These are phyloP conservation scores for Calliphora vomitoria DNA, from an alignment of 2,888 invertebrate genomes.

Conservation along the genomic window DNA sequence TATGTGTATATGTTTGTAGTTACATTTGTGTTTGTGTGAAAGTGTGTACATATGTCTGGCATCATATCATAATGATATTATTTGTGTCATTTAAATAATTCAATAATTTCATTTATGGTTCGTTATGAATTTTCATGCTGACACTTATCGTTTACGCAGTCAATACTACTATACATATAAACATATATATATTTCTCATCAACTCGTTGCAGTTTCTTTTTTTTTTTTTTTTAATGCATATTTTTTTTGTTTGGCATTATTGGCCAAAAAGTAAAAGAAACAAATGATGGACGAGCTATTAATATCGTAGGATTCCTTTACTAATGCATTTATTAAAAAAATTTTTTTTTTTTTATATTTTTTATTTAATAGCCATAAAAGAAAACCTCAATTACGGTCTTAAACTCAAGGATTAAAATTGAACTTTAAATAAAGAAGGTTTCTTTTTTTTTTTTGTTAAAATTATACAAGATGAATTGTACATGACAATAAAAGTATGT, in stretches of 20 bases:
- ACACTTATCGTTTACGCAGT: slow-evolving; percentile 67
- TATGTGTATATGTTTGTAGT: slow-evolving; percentile 31
- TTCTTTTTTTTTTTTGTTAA: neutral
- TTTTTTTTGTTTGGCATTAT: slow-evolving; percentile 45
- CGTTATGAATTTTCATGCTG: slow-evolving; percentile 74
- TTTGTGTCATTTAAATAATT: slow-evolving; percentile 81
- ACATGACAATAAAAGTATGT: neutral
- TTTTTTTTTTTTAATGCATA: neutral
- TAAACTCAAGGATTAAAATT: neutral
- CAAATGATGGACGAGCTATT: slow-evolving; percentile 37
- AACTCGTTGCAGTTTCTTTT: slow-evolving; percentile 22
- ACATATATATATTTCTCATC: slow-evolving; percentile 13
- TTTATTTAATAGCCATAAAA: neutral
- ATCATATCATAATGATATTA: slow-evolving; percentile 78
- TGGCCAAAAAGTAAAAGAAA: slow-evolving; percentile 51
- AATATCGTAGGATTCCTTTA: slow-evolving; percentile 45
- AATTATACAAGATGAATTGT: neutral
- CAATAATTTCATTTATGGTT: slow-evolving; percentile 78
- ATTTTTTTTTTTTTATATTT: neutral
- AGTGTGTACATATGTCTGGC: slow-evolving; percentile 57
- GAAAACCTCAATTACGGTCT: neutral
- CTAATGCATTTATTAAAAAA: slow-evolving; percentile 47
- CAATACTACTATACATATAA: slow-evolving; percentile 41
- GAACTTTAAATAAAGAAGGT: neutral
- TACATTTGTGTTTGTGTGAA: slow-evolving; percentile 33